These are phyloP conservation scores for Drosophila mojavensis DNA, from an alignment of 1,140 invertebrate genomes.

Conservation along the genomic window DNA sequence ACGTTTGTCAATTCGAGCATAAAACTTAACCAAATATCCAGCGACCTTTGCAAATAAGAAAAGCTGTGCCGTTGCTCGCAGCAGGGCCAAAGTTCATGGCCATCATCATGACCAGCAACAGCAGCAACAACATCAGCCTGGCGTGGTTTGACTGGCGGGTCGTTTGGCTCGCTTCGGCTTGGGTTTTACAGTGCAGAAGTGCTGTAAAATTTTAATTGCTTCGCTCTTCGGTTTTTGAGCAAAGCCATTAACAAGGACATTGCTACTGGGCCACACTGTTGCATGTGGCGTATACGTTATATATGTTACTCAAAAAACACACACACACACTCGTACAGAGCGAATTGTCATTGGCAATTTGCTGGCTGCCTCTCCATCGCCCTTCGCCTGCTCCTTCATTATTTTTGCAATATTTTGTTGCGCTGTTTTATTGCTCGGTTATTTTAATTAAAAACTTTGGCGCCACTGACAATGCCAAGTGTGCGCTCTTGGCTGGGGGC, in stretches of 20 bases:
- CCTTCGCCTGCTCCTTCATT: conserved; percentile 1
- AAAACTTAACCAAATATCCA: conserved; percentile 32
- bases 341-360: conserved; percentile 68
- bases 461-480: conserved; percentile 71
- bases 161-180: conserved; percentile 3
- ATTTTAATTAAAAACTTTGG: conserved; percentile 81
- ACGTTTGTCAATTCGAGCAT: conserved; percentile 36
- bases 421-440: conserved; percentile 77
- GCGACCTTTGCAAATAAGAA: conserved; percentile 24
- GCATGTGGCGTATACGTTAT: conserved; percentile 52
- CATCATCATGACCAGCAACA: conserved; percentile 48
- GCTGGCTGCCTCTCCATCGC: neutral
- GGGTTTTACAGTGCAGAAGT: conserved; percentile 8
- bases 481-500: neutral
- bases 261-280: conserved; percentile 1
- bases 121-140: neutral
- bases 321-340: conserved; percentile 12
- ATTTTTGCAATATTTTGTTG: conserved; percentile 52
- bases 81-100: conserved; percentile 56
- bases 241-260: conserved; percentile 37
- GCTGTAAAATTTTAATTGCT: conserved; percentile 74
- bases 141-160: neutral
- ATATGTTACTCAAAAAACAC: conserved; percentile 33
- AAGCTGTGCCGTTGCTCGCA: conserved; percentile 25
- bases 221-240: conserved; percentile 23